phyloP scores from a whole-genome alignment of 2,797 vertebrate genomes.

The Scyliorhinus canicula region DNA sequence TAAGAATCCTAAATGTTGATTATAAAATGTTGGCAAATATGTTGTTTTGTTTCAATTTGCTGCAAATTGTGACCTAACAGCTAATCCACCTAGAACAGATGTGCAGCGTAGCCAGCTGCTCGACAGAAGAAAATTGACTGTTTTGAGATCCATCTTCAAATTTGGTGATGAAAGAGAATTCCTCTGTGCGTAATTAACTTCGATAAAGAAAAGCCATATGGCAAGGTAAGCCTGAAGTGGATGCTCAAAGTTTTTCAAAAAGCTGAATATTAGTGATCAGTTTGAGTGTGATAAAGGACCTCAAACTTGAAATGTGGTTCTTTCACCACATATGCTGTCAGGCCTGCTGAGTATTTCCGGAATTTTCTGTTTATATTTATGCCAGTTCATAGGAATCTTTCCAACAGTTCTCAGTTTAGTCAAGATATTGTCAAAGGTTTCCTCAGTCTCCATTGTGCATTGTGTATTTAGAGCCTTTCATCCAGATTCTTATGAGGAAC shows the following conservation, averaged over 20 bases:
- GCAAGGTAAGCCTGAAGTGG: not conserved
- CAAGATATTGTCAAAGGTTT: not conserved
- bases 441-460: not conserved
- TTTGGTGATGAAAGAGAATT: not conserved
- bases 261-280: not conserved
- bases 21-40: not conserved
- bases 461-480: not conserved
- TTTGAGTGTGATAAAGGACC: not conserved
- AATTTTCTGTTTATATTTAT: not conserved
- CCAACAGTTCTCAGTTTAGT: not conserved
- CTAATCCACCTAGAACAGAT: not conserved
- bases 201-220: not conserved
- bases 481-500: not conserved
- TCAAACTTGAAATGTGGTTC: not conserved
- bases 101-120: not conserved
- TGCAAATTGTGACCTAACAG: not conserved
- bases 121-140: not conserved
- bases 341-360: not conserved
- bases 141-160: not conserved
- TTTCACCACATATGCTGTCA: not conserved
- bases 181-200: not conserved
- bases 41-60: not conserved
- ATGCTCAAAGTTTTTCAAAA: not conserved
- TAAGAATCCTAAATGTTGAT: not conserved
- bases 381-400: not conserved